Evolutionary conservation across 1,140 invertebrate genomes (phyloP).

Genomic region (Pantala flavescens): DNA sequence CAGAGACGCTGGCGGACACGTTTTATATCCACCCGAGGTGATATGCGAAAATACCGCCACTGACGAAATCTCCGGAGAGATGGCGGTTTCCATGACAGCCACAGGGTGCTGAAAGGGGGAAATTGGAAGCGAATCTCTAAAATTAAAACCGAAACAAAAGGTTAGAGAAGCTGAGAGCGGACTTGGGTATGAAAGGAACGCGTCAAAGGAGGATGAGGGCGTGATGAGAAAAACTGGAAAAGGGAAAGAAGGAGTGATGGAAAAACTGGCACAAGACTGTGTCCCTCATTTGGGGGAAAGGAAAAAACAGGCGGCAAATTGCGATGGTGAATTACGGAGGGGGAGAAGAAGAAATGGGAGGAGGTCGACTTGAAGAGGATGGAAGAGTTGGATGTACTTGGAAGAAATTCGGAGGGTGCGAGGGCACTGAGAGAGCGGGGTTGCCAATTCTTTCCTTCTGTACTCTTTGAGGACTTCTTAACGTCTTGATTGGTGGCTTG

Average conservation of each 20-base stretch:
- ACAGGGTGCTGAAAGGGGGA: too few relatives aligned
- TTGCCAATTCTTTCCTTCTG: not conserved
- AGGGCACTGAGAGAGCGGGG: not conserved
- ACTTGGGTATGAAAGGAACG: not conserved
- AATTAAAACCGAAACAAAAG: not conserved
- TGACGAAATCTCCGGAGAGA: too few relatives aligned
- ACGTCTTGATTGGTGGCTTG: too few relatives aligned
- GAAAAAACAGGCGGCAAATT: not conserved
- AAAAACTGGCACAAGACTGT: too few relatives aligned
- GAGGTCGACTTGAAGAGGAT: not conserved
- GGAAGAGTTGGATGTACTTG: not conserved
- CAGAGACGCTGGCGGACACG: too few relatives aligned
- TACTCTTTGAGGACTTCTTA: too few relatives aligned
- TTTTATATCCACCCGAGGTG: too few relatives aligned
- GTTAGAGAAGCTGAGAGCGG: not conserved
- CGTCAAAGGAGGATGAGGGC: not conserved
- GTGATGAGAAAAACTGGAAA: not conserved
- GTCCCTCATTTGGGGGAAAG: not conserved
- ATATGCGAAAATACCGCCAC: too few relatives aligned
- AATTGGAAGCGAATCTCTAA: too few relatives aligned
- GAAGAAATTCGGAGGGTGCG: not conserved
- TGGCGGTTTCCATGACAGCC: too few relatives aligned
- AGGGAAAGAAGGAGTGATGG: not conserved
- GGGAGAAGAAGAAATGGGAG: not conserved
- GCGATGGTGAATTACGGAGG: not conserved